A percentile compares a stretch with the other conserved stretches of the same genome.
Evolutionary conservation across 2,888 invertebrate genomes (phyloP).

Genomic region (Leucophenga montana): DNA sequence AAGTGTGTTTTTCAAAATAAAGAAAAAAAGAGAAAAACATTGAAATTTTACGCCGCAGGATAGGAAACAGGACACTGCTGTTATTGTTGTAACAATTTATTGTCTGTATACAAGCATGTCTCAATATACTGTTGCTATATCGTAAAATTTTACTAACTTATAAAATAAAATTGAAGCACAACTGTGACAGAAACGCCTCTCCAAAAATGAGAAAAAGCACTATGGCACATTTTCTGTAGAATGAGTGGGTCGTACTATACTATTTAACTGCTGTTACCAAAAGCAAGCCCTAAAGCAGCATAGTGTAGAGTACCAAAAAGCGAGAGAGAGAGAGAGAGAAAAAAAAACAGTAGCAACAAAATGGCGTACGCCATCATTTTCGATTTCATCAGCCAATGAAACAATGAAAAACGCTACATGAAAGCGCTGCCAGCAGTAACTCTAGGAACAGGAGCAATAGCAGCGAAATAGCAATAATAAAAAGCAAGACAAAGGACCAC

Average conservation of each 20-base stretch:
- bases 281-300: neutral
- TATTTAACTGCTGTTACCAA: neutral
- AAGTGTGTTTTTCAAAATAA: too few relatives aligned
- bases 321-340: too few relatives aligned
- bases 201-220: neutral
- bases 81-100: neutral
- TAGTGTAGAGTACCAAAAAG: neutral
- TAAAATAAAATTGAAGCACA: neutral
- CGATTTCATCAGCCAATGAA: conserved; percentile 24
- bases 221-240: neutral
- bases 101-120: too few relatives aligned
- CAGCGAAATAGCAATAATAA: conserved; percentile 14
- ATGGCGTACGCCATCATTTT: conserved; percentile 16
- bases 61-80: neutral
- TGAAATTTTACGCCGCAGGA: too few relatives aligned
- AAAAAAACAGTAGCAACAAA: conserved; percentile 1
- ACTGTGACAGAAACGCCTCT: conserved; percentile 7
- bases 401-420: conserved; percentile 14
- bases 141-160: conserved; percentile 23
- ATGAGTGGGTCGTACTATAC: neutral
- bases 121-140: neutral
- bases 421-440: neutral
- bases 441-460: neutral
- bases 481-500: neutral
- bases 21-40: too few relatives aligned